These are phyloP conservation scores for Parazoanthus swiftii DNA, from an alignment of 92 coral and sea anemone genomes.

Conservation along the genomic window DNA sequence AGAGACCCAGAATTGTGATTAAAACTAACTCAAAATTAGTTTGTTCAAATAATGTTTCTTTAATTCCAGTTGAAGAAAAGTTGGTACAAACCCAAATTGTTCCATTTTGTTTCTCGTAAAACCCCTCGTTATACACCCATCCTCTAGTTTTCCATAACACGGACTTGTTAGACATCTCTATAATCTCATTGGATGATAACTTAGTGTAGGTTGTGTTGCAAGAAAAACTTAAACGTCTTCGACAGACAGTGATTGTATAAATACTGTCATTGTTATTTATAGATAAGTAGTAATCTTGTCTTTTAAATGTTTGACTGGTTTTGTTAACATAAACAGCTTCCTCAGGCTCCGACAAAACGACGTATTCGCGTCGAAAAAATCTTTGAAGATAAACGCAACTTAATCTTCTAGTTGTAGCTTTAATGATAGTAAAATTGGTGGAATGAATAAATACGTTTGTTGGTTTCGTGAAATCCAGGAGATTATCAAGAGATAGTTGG, in stretches of 20 bases:
- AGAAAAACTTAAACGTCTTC: conserved; percentile 16
- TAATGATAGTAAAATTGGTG: conserved; percentile 18
- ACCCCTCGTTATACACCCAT: conserved; percentile 18
- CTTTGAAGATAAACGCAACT: neutral
- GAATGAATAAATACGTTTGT: neutral
- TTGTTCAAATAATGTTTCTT: conserved; percentile 15
- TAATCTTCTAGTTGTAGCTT: neutral
- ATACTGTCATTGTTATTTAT: neutral
- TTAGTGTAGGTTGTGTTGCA: conserved; percentile 45
- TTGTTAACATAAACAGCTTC: neutral
- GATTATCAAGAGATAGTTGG: neutral
- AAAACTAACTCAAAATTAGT: neutral
- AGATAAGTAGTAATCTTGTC: neutral
- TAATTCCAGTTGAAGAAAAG: neutral
- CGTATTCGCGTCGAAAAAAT: conserved; percentile 10
- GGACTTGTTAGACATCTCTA: conserved; percentile 16
- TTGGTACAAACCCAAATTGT: conserved; percentile 37
- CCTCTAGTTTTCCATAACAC: conserved; percentile 35
- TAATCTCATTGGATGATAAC: conserved; percentile 18
- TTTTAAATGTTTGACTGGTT: neutral
- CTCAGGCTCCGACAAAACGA: neutral
- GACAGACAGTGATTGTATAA: neutral
- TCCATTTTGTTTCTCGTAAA: conserved; percentile 5
- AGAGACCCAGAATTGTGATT: conserved; percentile 44
- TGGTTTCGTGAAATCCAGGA: neutral